Conservation (phyloP, 2,888 invertebrate genomes). For the Drosophila affinis region DNA sequence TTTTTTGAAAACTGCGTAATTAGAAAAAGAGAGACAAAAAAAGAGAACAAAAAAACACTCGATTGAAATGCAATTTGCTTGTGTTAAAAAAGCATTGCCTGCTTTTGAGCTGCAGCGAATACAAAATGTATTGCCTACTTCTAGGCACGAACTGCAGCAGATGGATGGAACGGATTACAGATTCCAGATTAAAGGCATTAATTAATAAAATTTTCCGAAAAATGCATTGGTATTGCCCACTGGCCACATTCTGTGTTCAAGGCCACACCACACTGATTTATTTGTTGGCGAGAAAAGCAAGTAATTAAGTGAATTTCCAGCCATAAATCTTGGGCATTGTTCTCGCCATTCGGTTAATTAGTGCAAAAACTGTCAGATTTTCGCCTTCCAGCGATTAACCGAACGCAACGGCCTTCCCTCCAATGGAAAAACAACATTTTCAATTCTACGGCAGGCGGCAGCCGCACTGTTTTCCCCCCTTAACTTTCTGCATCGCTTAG, state of each 20-base stretch:
- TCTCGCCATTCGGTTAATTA: slow-evolving; percentile 33
- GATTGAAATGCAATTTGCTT: not conserved
- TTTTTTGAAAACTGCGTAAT: slow-evolving; percentile 21
- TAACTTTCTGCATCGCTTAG: slow-evolving; percentile 40
- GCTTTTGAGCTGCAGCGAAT: not conserved
- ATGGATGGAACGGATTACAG: too few relatives aligned
- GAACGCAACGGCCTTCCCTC: not conserved
- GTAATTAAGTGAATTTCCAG: slow-evolving; percentile 25
- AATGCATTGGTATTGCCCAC: not conserved
- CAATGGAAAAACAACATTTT: slow-evolving; percentile 10
- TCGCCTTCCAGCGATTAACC: slow-evolving; percentile 14
- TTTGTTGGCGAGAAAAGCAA: not conserved
- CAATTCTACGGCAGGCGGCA: not conserved
- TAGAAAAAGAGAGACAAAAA: slow-evolving; percentile 8
- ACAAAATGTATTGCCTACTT: not conserved
- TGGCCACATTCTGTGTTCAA: not conserved
- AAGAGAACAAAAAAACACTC: too few relatives aligned
- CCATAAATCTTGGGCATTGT: slow-evolving; percentile 35
- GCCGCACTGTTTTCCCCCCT: slow-evolving; percentile 7
- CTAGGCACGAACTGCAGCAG: too few relatives aligned
- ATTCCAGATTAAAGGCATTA: too few relatives aligned
- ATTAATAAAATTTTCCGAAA: not conserved
- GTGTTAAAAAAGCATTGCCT: not conserved
- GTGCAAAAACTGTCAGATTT: slow-evolving; percentile 25
- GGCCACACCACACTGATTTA: slow-evolving; percentile 13